Evolutionary conservation across 2,888 invertebrate genomes (phyloP), one percentile per base, ranked within the genome.

Genomic region (Drosophila maculinotata): DNA sequence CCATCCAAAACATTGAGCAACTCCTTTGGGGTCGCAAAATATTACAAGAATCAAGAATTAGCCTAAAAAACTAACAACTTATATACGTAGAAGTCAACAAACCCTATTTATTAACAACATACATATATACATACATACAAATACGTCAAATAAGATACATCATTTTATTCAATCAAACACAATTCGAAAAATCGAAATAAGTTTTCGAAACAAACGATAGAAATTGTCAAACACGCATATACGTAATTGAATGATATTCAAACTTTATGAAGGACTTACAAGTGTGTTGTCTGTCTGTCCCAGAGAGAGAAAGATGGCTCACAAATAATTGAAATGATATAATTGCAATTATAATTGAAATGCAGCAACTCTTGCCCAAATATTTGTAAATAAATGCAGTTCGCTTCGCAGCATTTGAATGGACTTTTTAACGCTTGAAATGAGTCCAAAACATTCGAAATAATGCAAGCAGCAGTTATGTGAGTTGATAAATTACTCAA

Each of bases 241-340:
- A 87, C 86, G 86, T 87, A 89, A 88, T 64, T 74, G 87, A 89
- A 87, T 80, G 65, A 87, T 85, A 86, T 88, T 89, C 88, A 70
- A 68, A 76, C 49, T 63, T 74, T 64, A 59, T 65, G 47, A 65
- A 66, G 56, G 66, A 69, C 71, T 69, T 54, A 51, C 66, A 67
- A 59, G 53, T 64, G 57, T 39, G 38, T n/a, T n/a, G n/a, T n/a
- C n/a, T n/a, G n/a, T n/a, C n/a, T n/a, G n/a, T 48, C 47, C 48
- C 60, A 49, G 33, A 35, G 31, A 45, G 17, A 45, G 9, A 20
- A 12, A 28, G 15, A 31, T 49, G 48, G 26, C 63, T 39, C 26
- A 31, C 64, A 38, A 28, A 62, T 63, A 42, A 17, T 41, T 36
- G 26, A 25, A 44, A 9, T 17, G 52, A n/a, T n/a, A n/a, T n/a